Base-by-base conservation (phyloP, 2,888 invertebrate genomes). In the Syrphus vitripennis region DNA sequence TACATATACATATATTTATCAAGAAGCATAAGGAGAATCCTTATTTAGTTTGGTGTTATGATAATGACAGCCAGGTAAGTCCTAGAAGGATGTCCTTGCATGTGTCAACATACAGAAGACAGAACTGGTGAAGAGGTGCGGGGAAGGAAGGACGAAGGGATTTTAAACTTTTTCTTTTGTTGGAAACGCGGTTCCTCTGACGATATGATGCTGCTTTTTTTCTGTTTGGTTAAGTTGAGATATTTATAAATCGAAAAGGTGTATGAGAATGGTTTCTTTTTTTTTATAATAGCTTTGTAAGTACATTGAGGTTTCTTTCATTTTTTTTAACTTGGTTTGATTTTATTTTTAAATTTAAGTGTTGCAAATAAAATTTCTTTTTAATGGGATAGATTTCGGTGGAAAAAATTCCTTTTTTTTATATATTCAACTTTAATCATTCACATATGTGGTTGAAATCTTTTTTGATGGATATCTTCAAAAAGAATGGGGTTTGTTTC, bases 41-140 rank as follows among this genome's bases (percentile, higher is more conserved):
- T 78, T 86, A 77, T 86, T 86, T 86, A 82, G 82, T 86, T 86
- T 77, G 82, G 74, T 82, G 77, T 86, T 86, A 78, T 86, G 86
- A 86, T 86, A 86, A 86, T 86, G 86, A 78, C 86, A 86, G 48
- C 34, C 50, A 67, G 86, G 86, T 78, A 82, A 69, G 72, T 82
- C 82, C 63, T 84, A 34, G 71, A 61, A 59, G 76, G 61, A 63
- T 71, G 76, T 84, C 84, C 72, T 77, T 77, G 82, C 74, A 74
- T 82, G 70, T 86, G 86, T 86, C 86, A 86, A 86, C 82, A 86
- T 29, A 61, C n/a, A 74, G 45, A 76, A 55, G 53, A 61, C n/a
- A 74, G 45, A 76, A 55, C 45, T 81, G 65, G 21, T 42, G 14
- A 50, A 26, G 34, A 34, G 6, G 14, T 14, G n/a, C n/a, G 24